Evolutionary conservation across 2,113 vertebrate genomes (phyloP), one percentile per base, ranked within the genome.

Genomic region (Thalassoma bifasciatum): DNA sequence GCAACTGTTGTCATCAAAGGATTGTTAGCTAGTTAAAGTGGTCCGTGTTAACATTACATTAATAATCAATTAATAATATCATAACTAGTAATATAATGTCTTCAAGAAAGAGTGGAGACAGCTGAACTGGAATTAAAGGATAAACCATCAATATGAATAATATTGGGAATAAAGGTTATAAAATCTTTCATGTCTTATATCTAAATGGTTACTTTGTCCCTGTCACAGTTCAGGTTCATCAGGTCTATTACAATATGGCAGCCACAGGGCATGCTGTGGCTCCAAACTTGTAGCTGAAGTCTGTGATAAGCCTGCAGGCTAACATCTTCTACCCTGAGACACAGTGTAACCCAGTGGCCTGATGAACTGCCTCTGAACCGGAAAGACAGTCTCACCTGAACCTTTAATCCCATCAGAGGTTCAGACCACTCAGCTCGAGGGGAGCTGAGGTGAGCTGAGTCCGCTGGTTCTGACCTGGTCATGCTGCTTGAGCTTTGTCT

Each of bases 331-430:
- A 67, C 26, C 60, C 1, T 23, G 14, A 36, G 38, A 38, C 13
- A 21, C 30, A 37, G 34, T 57, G 60, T 74, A 72, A 63, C 73
- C 68, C 56, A 46, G 53, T 69, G 69, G 50, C 52, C 40, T 52
- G 38, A 37, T 74, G 74, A 54, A 68, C 71, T 26, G 54, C 14
- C 57, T 37, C 1, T 86, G 78, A 84, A 75, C 64, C 56, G 57
- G 16, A 14, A 56, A 5, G 1, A 53, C 9, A 10, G 30, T 75
- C 44, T 47, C 54, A 81, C 64, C 74, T 83, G 61, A 69, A 77
- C 82, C 59, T 65, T 53, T 77, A 69, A 81, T 81, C 77, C 54
- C 52, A 53, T 66, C 77, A 59, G 34, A 22, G 38, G 57, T 73
- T 24, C 30, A 30, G 24, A 60, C 77, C 47, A 54, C 40, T 34